Evolutionary conservation across 2,797 vertebrate species (phyloP), one percentile per base, ranked within the genome.

Genomic region (Sebastes variabilis): DNA sequence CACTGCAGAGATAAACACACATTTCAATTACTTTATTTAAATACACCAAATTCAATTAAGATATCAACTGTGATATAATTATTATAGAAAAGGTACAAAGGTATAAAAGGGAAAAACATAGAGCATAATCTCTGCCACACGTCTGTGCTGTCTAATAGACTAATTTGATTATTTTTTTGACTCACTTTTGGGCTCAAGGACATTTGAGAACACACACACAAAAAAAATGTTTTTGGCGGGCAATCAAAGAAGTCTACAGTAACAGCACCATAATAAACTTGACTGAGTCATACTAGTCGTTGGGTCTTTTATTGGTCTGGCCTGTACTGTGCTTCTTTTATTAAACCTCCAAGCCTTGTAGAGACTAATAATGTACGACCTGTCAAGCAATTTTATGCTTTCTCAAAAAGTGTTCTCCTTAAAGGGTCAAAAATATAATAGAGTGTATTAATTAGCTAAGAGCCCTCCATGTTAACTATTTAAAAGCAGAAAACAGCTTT

Each of bases 11-110:
- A 89, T 82, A 87, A 89, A 85, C 79, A 71, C 74, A 56, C 59
- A 36, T 81, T 86, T 79, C 55, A 83, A 78, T 77, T 61, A 49
- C 62, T 77, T 76, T 1, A 88, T 88, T 88, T 81, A 78, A 90
- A 80, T 25, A 54, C 58, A 76, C 27, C 64, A 72, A 80, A 90
- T 89, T 93, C 75, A 90, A 90, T 93, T 92, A 88, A 75, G 66
- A 85, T 87, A 81, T 86, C 52, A 49, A 34, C 54, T 74, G 78
- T 71, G 82, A 87, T 85, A 72, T 69, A 75, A 83, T 85, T 84
- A 81, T 82, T 67, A 29, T 32, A 65, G 49, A 54, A 82, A 71
- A 27, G 36, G 38, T 82, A 83, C 69, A 68, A 66, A 74, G 49
- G 14, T 3, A 13, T 1, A 55, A 72, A 61, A 36, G 16, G 42